A percentile compares a stretch with the other conserved stretches of the same genome.
Conservation (phyloP, 2,113 vertebrate genomes). For the Phrynosoma blainvillii region DNA sequence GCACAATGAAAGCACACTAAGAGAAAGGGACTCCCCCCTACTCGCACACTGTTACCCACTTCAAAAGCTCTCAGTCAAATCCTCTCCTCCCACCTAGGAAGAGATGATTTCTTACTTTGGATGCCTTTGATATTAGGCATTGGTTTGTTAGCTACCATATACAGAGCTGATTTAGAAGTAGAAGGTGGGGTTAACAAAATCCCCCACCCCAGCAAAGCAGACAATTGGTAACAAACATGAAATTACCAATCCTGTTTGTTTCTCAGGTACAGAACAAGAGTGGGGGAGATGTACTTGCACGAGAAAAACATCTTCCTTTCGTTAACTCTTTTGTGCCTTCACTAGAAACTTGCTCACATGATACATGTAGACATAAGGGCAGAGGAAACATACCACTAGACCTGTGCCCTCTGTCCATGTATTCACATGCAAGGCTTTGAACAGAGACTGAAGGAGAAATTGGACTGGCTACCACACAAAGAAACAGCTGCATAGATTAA, state of each 20-base stretch:
- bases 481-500: neutral
- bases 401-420: neutral
- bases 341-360: neutral
- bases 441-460: neutral
- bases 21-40: constrained; percentile 28
- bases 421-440: neutral
- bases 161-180: neutral
- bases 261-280: neutral
- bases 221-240: neutral
- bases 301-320: neutral
- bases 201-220: neutral
- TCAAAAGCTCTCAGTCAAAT: constrained; percentile 31
- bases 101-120: constrained; percentile 26
- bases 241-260: neutral
- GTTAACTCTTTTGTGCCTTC: neutral
- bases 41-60: constrained; percentile 24
- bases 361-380: neutral
- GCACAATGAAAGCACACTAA: constrained; percentile 20
- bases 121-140: constrained; percentile 19
- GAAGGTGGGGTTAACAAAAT: neutral
- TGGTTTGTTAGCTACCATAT: constrained; percentile 4
- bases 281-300: neutral
- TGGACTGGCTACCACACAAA: neutral
- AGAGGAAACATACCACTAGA: neutral
- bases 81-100: constrained; percentile 26